Evolutionary conservation across 2,888 invertebrate species (phyloP), one percentile per base, ranked within the genome.

Genomic region (Seira sanloemensis): DNA sequence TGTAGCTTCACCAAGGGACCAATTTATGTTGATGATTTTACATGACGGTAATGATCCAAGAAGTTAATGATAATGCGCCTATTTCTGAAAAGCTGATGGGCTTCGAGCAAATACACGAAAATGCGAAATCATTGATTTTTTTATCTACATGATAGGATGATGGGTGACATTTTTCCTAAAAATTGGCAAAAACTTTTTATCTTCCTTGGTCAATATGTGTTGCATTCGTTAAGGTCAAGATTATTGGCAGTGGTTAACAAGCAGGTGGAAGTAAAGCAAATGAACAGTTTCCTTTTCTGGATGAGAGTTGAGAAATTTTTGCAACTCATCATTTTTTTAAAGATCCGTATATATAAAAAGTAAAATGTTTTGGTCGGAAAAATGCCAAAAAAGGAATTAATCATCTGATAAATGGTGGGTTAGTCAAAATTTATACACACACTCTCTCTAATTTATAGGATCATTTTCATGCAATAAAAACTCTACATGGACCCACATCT

Each of bases 141-240:
- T 66, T 26, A 27, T 72, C 37, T 18, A 25, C 12, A 37, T 37
- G 37, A 37, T 37, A 37, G 26, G 50, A 67, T 54, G 72, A 65
- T 78, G 50, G 72, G 78, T 78, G 78, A 72, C 78, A 78, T 21
- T 78, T 78, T 50, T 58, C 67, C 26, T 37, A 16, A 78, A 16
- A 50, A 67, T 54, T 26, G 72, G 21, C 58, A 19, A 26, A 78
- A 78, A 78, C 21, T 50, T 21, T n/a, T 4, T 16, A 26, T 23
- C 5, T 16, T 16, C 21, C 58, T 21, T 18, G 7, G 19, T 4
- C 62, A 71, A 62, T 71, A 62, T n/a, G 21, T 21, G 66, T 18
- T 27, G 24, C n/a, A 54, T 54, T 77, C 24, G 68, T 62, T 62
- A 71, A 62, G 78, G 78, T 78, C 71, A 78, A 23, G 66, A 58